Base-by-base conservation (phyloP, 2,888 invertebrate genomes). In the Craniophora ligustri region DNA sequence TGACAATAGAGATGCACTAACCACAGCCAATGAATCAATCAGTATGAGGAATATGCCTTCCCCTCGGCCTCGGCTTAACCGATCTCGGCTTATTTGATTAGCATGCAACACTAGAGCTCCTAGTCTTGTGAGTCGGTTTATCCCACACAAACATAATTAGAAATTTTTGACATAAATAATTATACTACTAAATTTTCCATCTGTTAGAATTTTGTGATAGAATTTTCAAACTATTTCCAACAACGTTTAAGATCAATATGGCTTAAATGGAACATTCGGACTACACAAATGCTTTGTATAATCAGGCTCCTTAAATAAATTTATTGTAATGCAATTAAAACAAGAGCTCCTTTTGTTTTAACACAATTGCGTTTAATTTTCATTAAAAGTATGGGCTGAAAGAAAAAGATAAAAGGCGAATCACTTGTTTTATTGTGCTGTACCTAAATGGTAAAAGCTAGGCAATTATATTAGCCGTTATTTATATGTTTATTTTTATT, bases 11-110 rank as follows among this genome's bases (percentile, higher is more conserved):
- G 68, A 63, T 65, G 60, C 66, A 58, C 65, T 66, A 66, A 69
- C 76, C 67, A 59, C 64, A 73, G 67, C 64, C 73, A 72, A 81
- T 81, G 72, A 79, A 82, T 82, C 79, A 82, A 81, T 81, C 78
- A 75, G 62, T 64, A 71, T 61, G 61, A 70, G 55, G 67, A 64
- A 67, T 67, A 60, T 58, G 61, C 42, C 44, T 41, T n/a, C 36
- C 51, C 42, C 50, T 4, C 26, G 26, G 26, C 45, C 53, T 15
- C 18, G 23, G 40, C 49, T 58, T 38, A 55, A 41, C 40, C 28
- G 36, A 28, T 30, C 55, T 48, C 35, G 34, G 35, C 59, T 54
- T 63, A 61, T 61, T 63, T 72, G 66, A 69, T 72, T 62, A 61
- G 39, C 64, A 65, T 65, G 62, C 40, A 60, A 46, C 48, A 54